Conservation (phyloP, 2,888 invertebrate species). For the Tillus elongatus region DNA sequence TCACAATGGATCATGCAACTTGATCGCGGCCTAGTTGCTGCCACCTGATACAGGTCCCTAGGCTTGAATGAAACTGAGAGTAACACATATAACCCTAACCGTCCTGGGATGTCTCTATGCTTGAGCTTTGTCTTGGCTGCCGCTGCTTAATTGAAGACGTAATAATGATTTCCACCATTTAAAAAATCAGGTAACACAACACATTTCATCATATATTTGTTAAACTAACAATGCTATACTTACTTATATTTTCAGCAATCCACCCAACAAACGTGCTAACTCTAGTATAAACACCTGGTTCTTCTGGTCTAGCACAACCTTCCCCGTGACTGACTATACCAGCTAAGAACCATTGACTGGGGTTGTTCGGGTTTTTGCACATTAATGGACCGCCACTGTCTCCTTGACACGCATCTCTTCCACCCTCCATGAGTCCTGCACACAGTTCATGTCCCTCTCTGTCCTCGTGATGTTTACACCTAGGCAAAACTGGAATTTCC, state of each 20-base stretch:
- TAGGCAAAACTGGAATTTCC: conserved; percentile 58
- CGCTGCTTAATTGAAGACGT: too few relatives aligned
- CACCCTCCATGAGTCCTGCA: conserved; percentile 65
- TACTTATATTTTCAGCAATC: conserved; percentile 57
- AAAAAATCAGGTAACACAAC: too few relatives aligned
- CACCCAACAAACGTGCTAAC: conserved; percentile 66
- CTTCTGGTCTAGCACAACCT: conserved; percentile 70
- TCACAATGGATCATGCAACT: too few relatives aligned
- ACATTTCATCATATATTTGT: too few relatives aligned
- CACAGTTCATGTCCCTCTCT: conserved; percentile 61
- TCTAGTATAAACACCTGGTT: conserved; percentile 76
- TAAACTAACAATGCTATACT: conserved; percentile 33
- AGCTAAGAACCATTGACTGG: conserved; percentile 68
- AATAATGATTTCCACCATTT: too few relatives aligned
- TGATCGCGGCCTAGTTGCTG: too few relatives aligned
- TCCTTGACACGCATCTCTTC: conserved; percentile 77
- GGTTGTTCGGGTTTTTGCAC: conserved; percentile 59
- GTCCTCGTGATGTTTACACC: conserved; percentile 59
- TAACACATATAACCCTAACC: too few relatives aligned
- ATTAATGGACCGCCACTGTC: conserved; percentile 80
- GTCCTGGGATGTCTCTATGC: too few relatives aligned
- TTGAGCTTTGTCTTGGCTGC: too few relatives aligned
- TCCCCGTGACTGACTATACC: conserved; percentile 83
- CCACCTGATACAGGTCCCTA: too few relatives aligned
- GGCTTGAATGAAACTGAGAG: too few relatives aligned